Evolutionary conservation across 2,797 vertebrate species (phyloP).

Genomic region (Bucorvus abyssinicus): DNA sequence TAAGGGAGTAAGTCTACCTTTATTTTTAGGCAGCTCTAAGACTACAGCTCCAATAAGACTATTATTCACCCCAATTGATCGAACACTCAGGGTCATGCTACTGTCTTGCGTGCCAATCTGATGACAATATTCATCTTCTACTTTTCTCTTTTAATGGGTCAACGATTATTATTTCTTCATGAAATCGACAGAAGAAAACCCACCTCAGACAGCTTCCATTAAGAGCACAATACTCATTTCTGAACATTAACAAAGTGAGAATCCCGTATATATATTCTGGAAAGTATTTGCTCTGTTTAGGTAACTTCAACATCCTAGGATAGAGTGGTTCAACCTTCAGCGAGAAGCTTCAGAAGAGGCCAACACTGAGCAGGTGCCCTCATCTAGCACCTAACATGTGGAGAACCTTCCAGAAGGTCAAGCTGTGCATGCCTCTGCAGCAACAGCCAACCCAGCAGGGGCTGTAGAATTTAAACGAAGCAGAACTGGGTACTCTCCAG

Average conservation of each 20-base stretch:
- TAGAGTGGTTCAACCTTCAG: not conserved
- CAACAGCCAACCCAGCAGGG: not conserved
- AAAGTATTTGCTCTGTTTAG: not conserved
- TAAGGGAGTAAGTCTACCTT: too few species aligned
- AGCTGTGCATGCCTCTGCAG: accelerated
- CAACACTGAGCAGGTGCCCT: not conserved
- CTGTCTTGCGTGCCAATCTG: not conserved
- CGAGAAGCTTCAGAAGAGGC: not conserved
- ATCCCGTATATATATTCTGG: not conserved
- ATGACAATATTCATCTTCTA: not conserved
- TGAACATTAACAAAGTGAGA: not conserved
- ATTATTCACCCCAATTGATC: not conserved
- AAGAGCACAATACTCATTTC: not conserved
- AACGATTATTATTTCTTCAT: not conserved
- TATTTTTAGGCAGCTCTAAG: not conserved
- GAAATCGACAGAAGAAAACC: not conserved
- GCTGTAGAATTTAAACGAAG: not conserved
- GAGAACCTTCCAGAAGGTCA: not conserved
- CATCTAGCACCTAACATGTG: accelerated
- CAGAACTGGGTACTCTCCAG: not conserved
- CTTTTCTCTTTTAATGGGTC: not conserved
- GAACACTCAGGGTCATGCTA: not conserved
- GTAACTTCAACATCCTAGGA: not conserved
- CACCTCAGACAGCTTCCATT: not conserved
- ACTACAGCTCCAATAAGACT: not conserved